These are phyloP conservation scores for Parnassius orleans DNA, from an alignment of 2,888 invertebrate genomes.

Conservation along the genomic window DNA sequence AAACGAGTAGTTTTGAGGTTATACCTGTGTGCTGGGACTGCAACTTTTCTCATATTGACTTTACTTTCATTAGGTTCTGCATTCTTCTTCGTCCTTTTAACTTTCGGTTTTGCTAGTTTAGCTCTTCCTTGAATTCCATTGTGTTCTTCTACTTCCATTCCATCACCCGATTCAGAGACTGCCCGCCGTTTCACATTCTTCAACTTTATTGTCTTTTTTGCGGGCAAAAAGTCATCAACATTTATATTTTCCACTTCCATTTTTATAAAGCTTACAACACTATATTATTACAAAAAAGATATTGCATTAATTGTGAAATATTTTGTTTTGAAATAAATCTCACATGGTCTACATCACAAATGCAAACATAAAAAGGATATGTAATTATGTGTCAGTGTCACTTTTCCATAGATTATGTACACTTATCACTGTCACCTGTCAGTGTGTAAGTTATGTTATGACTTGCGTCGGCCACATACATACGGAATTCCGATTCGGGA, in stretches of 20 bases:
- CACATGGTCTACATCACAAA: slow-evolving; percentile 45
- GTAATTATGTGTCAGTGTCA: slow-evolving; percentile 18
- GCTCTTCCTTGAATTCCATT: slow-evolving; percentile 80
- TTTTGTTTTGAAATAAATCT: slow-evolving; percentile 28
- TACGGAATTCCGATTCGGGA: too few relatives aligned
- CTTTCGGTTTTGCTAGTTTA: slow-evolving; percentile 60
- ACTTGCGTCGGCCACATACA: too few relatives aligned
- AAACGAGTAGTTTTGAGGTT: slow-evolving; percentile 40
- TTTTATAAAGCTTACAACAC: slow-evolving; percentile 29
- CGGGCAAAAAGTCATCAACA: slow-evolving; percentile 74
- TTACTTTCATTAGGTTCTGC: slow-evolving; percentile 77
- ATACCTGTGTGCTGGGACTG: slow-evolving; percentile 94
- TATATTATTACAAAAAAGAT: not conserved
- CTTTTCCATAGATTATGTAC: too few relatives aligned
- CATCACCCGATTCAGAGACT: slow-evolving; percentile 71
- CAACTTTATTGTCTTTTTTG: slow-evolving; percentile 68
- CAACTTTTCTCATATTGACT: slow-evolving; percentile 85
- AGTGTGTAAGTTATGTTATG: too few relatives aligned
- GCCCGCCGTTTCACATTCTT: slow-evolving; percentile 78
- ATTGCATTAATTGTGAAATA: slow-evolving; percentile 2
- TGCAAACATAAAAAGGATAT: slow-evolving; percentile 40
- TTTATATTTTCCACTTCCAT: slow-evolving; percentile 78
- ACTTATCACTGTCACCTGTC: too few relatives aligned
- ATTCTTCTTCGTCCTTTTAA: slow-evolving; percentile 65
- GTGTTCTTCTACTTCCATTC: slow-evolving; percentile 85